Evolutionary conservation across 1,140 invertebrate genomes (phyloP), one percentile per base, ranked within the genome.

Genomic region (Caenorhabditis remanei): DNA sequence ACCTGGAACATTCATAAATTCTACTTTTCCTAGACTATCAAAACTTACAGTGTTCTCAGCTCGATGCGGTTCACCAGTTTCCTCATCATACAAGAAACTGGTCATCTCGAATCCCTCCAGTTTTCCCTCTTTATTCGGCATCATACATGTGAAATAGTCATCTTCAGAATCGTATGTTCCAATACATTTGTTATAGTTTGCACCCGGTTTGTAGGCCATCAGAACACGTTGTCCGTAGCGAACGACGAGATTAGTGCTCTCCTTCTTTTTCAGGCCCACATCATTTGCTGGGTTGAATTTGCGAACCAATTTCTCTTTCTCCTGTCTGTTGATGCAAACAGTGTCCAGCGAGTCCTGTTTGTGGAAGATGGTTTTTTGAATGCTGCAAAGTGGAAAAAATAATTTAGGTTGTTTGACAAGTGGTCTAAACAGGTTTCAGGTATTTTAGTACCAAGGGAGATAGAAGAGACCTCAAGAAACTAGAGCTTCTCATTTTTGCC

Each of bases 151-250:
- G 46, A 79, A 79, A 14, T 43, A 79, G 71, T 79, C 71, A 14
- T 79, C 71, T 11, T 79, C 71, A 11, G 14, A n/a, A 14, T 79
- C 71, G 19, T 79, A 79, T n/a, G 71, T 79, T 24, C 71, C 71
- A 53, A 79, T 79, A 46, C 71, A 79, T 50, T 79, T 79, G 11
- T 50, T 79, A 40, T 24, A 50, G 46, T 79, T 79, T 9, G 71
- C 13, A 4, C 71, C 71, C 5, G 7, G 0, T 41, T 79, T 79
- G 46, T 50, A 79, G 19, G 71, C 46, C 71, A 79, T 79, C 14
- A 79, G 46, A 2, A 79, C 71, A 50, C 71, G 71, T 13, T 24
- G 4, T 21, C 71, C 71, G 14, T 21, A 79, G 11, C 71, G 71
- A 48, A 79, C 46, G 4, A 79, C 43, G 1, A 50, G 40, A 79